Evolutionary conservation across 2,113 vertebrate species (phyloP).

Genomic region (Telmatochromis sp.): DNA sequence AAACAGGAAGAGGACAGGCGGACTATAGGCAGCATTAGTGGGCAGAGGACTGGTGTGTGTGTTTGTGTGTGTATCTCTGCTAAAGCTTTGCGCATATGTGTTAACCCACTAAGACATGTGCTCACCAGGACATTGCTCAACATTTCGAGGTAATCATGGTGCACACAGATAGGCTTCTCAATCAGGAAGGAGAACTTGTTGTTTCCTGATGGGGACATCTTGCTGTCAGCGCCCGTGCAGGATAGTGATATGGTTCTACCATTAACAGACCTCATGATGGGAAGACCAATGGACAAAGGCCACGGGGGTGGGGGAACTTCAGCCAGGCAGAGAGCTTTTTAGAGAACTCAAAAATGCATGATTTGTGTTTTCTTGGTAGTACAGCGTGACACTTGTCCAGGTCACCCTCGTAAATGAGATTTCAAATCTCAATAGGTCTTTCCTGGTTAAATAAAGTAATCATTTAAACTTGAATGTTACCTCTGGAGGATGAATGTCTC

Average conservation of each 20-base stretch:
- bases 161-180: slow-evolving; percentile 11
- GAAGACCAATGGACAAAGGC: slow-evolving; percentile 24
- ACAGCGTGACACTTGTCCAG: neutral
- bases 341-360: slow-evolving; percentile 43
- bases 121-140: slow-evolving; percentile 47
- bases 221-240: slow-evolving; percentile 28
- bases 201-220: slow-evolving; percentile 38
- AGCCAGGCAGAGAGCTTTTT: slow-evolving; percentile 21
- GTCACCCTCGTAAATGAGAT: neutral
- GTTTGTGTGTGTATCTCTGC: neutral
- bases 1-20: slow-evolving; percentile 71
- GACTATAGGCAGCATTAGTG: slow-evolving; percentile 39
- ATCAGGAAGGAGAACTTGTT: slow-evolving; percentile 41
- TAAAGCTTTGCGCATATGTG: slow-evolving; percentile 33
- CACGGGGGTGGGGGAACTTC: neutral
- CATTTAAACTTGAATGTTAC: neutral
- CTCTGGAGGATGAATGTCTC: slow-evolving; percentile 1
- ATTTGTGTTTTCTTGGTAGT: slow-evolving; percentile 37
- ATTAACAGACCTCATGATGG: slow-evolving; percentile 43
- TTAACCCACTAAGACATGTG: slow-evolving; percentile 28
- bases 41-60: slow-evolving; percentile 31
- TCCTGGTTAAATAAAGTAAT: neutral
- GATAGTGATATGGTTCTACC: slow-evolving; percentile 22
- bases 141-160: slow-evolving; percentile 11
- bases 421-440: neutral